Base-by-base conservation (phyloP, 2,888 invertebrate genomes). In the Hemicrepidius hirtus region DNA sequence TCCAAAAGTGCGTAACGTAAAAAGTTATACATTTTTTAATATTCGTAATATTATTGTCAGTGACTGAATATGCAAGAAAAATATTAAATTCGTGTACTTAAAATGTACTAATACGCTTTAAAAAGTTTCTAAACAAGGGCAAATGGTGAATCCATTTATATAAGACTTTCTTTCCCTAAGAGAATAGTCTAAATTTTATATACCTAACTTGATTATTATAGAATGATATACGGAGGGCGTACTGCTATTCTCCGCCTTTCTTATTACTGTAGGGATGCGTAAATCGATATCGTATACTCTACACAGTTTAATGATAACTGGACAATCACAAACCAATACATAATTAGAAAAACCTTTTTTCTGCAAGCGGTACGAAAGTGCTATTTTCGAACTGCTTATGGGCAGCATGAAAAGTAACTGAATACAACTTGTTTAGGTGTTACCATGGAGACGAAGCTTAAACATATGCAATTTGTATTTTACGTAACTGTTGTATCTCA, bases 141-240 rank as follows among this genome's bases (percentile, higher is more conserved):
- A 21, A n/a, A 21, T 21, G 21, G 44, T 21, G 21, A 20, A 49
- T 49, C 20, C 49, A 49, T 21, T 49, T 49, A 49, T 49, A 20
- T 21, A 49, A 49, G 49, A 21, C 21, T 21, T 20, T 12, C 49
- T 49, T 20, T 49, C 21, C 49, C 49, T 49, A 21, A 10, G 49
- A 49, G 49, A 21, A 49, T 49, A 49, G 49, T 20, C 49, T 49
- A 49, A 49, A 49, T 49, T 49, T 49, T 49, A 20, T 49, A 10
- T 49, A 46, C n/a, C n/a, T 24, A 3, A 49, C 21, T 49, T 49
- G 49, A 49, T 49, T 49, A 49, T 49, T 21, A 20, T 10, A 21
- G 10, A 12, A 49, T 49, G 49, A 49, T 49, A 49, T 21, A 49
- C 49, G 21, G 20, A 49, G 21, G 21, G 20, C 21, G 21, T 13